phyloP scores from a whole-genome alignment of 1,140 invertebrate species.

The Tetramorium alpestre region DNA sequence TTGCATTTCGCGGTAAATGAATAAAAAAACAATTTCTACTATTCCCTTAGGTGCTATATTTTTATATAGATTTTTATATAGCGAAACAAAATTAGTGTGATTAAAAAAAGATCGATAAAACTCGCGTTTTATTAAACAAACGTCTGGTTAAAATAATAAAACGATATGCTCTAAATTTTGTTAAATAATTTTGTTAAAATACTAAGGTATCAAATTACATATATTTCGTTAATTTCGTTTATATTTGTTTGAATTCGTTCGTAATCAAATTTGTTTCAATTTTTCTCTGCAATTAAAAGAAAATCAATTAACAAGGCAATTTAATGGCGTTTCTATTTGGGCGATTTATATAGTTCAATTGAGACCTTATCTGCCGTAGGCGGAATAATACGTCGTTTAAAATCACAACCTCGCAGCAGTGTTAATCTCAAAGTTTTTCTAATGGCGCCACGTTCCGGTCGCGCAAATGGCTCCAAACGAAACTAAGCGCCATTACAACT shows the following conservation, averaged over 20 bases:
- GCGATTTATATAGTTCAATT: neutral
- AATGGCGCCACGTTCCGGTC: slow-evolving; percentile 29
- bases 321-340: neutral
- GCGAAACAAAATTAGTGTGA: neutral
- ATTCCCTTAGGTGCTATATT: neutral
- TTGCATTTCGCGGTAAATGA: neutral
- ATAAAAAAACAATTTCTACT: neutral
- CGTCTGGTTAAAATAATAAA: neutral
- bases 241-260: neutral
- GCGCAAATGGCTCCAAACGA: slow-evolving; percentile 36
- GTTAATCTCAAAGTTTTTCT: slow-evolving; percentile 54
- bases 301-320: neutral
- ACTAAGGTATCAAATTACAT: neutral
- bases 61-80: neutral
- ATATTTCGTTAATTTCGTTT: neutral
- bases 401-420: slow-evolving; percentile 18
- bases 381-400: slow-evolving; percentile 3
- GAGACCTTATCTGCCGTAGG: neutral
- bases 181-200: neutral
- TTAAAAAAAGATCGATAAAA: neutral
- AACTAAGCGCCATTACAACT: slow-evolving; percentile 45
- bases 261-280: neutral
- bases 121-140: neutral
- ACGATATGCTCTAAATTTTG: neutral
- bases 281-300: neutral